Conservation (phyloP, 1,140 invertebrate genomes). For the Goniozus legneri region DNA sequence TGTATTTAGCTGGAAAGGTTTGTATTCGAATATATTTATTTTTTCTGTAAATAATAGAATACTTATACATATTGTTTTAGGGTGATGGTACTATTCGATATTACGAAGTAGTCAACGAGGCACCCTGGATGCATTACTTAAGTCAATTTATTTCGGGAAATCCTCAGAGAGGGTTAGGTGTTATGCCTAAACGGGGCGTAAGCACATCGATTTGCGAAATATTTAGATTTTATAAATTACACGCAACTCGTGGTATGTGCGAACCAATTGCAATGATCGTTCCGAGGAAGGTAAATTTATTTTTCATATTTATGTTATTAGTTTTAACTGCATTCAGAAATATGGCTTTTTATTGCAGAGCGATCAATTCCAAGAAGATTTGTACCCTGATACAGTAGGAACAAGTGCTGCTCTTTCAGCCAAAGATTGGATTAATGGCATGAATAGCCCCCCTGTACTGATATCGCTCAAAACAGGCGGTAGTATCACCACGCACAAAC, state of each 20-base stretch:
- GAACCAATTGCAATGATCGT: conserved; percentile 95
- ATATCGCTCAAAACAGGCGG: conserved; percentile 80
- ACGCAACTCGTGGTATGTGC: conserved; percentile 80
- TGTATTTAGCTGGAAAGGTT: conserved; percentile 78
- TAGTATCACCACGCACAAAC: conserved; percentile 69
- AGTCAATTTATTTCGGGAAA: conserved; percentile 89
- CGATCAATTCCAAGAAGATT: conserved; percentile 79
- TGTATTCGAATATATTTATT: background rate
- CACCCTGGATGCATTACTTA: conserved; percentile 83
- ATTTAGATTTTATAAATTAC: conserved; percentile 88
- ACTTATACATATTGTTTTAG: conserved; percentile 43
- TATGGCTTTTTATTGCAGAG: conserved; percentile 53
- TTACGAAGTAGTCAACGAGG: conserved; percentile 85
- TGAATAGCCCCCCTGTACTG: conserved; percentile 75
- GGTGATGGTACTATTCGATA: conserved; percentile 94
- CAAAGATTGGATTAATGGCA: conserved; percentile 83
- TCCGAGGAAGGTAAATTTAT: conserved; percentile 69
- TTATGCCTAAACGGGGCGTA: conserved; percentile 92
- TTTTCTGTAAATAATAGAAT: conserved; percentile 1
- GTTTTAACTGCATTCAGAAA: background rate
- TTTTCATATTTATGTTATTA: background rate
- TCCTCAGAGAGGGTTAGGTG: conserved; percentile 83
- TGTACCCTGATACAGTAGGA: conserved; percentile 89
- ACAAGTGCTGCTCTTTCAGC: conserved; percentile 79
- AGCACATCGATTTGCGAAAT: conserved; percentile 79